Base-by-base conservation (phyloP, 2,113 vertebrate genomes). In the Rhea americana region DNA sequence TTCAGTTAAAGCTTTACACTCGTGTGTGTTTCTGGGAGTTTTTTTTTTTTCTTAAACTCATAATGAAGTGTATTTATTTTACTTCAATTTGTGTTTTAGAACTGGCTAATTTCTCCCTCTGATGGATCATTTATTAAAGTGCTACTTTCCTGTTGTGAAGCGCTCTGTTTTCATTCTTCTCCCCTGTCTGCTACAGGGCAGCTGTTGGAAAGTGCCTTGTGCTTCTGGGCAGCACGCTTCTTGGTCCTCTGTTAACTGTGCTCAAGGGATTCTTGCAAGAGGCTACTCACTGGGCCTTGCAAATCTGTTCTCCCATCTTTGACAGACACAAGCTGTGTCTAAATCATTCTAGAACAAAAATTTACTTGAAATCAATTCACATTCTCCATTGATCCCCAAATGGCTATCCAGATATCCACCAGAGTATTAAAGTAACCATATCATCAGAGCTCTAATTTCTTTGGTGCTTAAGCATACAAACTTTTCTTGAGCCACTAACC, bases 61-160 rank as follows among this genome's bases (percentile, higher is more conserved):
- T 0, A 5, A 48, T 39, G 30, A 85, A 71, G 68, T 87, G 89
- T 95, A 68, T 94, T 96, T 93, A 63, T 91, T 96, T 97, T 7
- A 1, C 66, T 94, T 95, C 72, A 43, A 63, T 48, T 91, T 89
- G 91, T 95, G 75, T 93, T 93, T 96, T 90, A 76, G 83, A 92
- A 73, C 73, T 90, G 85, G 95, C 80, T 91, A 51, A 92, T 95
- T 91, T 88, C 83, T 93, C 91, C 80, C 81, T 94, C 85, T 2
- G 32, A 81, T 93, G 93, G 89, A 68, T 95, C 94, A 95, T 96
- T 96, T 96, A 97, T 96, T 95, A 97, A 97, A 97, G 91, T 88
- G 95, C 93, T 96, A 86, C 94, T 93, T 95, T 89, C 92, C 92
- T 93, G 91, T 93, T 78, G 86, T 85, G 11, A 85, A 91, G 84